These are phyloP conservation scores for Drosophila equinoxialis DNA, from an alignment of 1,140 invertebrate species.

Conservation along the genomic window DNA sequence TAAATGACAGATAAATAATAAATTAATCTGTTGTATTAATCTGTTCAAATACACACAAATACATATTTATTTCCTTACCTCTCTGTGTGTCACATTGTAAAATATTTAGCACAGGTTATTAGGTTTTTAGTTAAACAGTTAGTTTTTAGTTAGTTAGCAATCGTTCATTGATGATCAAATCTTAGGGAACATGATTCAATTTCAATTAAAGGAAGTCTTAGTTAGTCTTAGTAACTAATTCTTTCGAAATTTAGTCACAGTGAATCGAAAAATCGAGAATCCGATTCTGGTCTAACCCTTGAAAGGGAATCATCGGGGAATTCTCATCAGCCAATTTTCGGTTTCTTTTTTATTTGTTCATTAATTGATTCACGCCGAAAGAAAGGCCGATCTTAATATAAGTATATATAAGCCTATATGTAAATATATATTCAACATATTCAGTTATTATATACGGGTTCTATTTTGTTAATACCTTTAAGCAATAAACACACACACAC, in stretches of 20 bases:
- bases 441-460: not conserved
- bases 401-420: not conserved
- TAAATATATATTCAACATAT: not conserved
- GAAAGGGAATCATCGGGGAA: no score
- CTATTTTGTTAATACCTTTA: not conserved
- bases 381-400: not conserved
- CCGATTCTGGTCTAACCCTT: no score
- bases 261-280: no score
- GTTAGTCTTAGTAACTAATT: no score
- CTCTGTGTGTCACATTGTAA: not conserved
- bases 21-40: not conserved
- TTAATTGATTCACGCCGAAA: not conserved
- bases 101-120: not conserved
- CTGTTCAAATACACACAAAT: not conserved
- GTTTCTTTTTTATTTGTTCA: no score
- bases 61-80: not conserved
- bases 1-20: conserved; percentile 1
- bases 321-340: no score
- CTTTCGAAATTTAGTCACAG: no score
- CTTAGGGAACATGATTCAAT: no score
- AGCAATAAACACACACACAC: not conserved
- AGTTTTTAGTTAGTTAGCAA: no score
- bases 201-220: no score
- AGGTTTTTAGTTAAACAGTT: not conserved
- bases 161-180: no score